Evolutionary conservation across 2,113 vertebrate species (phyloP).

Genomic region (Microtus montanus): DNA sequence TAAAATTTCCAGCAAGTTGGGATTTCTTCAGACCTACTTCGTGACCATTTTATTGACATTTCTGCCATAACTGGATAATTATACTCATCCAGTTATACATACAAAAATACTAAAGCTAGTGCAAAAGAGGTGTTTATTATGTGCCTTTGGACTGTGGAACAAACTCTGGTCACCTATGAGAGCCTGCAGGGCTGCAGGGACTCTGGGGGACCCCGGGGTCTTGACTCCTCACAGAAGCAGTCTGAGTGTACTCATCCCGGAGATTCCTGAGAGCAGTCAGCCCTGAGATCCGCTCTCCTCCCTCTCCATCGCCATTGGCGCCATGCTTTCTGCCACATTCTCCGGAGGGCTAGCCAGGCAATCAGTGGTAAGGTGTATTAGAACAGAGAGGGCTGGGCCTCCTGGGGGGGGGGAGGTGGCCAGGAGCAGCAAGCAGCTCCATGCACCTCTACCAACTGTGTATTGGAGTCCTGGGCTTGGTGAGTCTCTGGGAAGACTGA

Average conservation of each 20-base stretch:
- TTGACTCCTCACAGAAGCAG: background rate
- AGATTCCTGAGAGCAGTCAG: constrained; percentile 6
- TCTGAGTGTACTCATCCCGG: background rate
- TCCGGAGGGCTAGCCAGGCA: fast-evolving
- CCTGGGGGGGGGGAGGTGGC: fast-evolving
- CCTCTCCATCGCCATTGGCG: fast-evolving
- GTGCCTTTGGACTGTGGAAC: background rate
- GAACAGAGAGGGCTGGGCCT: too few species aligned
- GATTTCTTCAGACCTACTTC: background rate
- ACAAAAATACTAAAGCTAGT: background rate
- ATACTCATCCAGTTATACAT: background rate
- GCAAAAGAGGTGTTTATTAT: background rate
- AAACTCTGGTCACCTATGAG: background rate
- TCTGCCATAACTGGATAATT: background rate
- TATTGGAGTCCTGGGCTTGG: too few species aligned
- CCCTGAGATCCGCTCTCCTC: background rate
- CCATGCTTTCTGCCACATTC: fast-evolving
- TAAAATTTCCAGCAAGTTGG: background rate
- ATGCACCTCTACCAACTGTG: background rate
- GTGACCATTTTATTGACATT: background rate
- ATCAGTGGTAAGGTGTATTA: too few species aligned
- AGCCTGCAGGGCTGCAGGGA: background rate
- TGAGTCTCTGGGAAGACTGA: background rate
- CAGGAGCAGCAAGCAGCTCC: background rate
- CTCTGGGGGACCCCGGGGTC: background rate